Evolutionary conservation across 2,888 invertebrate species (phyloP).

Genomic region (Tenthredo amoena): DNA sequence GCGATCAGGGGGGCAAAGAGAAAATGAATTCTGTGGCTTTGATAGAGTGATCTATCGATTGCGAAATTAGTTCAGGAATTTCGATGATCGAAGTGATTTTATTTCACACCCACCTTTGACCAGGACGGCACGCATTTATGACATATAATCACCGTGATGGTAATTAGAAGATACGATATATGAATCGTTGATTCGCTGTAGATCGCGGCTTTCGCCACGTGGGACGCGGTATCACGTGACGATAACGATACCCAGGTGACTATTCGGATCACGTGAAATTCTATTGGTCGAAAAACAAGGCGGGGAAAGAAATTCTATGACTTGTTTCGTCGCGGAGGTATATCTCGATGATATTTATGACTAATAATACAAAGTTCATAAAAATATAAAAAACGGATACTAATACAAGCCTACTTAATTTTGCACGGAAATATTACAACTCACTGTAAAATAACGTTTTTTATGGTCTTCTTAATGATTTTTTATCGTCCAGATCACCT

Average conservation of each 20-base stretch:
- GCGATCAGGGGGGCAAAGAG: background rate
- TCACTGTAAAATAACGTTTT: background rate
- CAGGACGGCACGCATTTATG: background rate
- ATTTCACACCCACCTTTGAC: background rate
- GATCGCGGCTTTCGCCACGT: background rate
- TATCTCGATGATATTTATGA: background rate
- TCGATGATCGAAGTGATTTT: background rate
- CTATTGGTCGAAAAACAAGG: slow-evolving; percentile 6
- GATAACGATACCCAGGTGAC: background rate
- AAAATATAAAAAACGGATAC: background rate
- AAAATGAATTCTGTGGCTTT: background rate
- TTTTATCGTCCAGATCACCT: background rate
- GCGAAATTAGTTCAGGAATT: background rate
- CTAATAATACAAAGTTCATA: background rate
- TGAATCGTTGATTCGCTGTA: background rate
- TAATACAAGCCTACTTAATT: background rate
- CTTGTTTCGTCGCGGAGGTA: background rate
- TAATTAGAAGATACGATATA: background rate
- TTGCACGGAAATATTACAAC: background rate
- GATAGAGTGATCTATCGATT: background rate
- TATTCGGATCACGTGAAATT: background rate
- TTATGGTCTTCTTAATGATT: slow-evolving; percentile 8
- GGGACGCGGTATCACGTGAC: background rate
- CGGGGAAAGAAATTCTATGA: background rate
- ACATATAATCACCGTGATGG: background rate